Evolutionary conservation across 2,113 vertebrate species (phyloP).

Genomic region (Pseudorasbora parva): DNA sequence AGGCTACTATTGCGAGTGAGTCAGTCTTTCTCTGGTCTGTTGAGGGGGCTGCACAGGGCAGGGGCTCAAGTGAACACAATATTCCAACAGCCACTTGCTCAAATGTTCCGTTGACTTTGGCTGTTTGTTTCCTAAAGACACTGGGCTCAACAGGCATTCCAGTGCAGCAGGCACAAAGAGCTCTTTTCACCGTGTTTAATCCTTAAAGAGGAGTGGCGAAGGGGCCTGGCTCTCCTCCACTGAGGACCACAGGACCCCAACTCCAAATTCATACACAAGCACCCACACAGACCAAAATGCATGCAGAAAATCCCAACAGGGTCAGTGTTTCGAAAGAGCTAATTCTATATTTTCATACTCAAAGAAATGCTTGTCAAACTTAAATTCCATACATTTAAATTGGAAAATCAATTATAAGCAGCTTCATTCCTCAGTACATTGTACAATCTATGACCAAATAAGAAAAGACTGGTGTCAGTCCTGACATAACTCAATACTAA

Average conservation of each 20-base stretch:
- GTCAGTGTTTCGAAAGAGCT: background rate
- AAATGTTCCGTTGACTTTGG: conserved; percentile 73
- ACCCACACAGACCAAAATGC: conserved; percentile 3
- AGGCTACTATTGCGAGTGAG: conserved; percentile 54
- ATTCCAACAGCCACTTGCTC: conserved; percentile 62
- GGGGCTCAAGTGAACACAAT: conserved; percentile 53
- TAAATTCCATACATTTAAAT: too few relatives aligned
- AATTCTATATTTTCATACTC: background rate
- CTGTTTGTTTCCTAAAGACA: conserved; percentile 69
- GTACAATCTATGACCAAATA: too few relatives aligned
- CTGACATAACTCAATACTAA: too few relatives aligned
- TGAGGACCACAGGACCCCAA: conserved; percentile 39
- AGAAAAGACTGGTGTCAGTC: too few relatives aligned
- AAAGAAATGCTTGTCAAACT: background rate
- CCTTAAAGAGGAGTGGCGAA: conserved; percentile 62
- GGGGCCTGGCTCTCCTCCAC: conserved; percentile 53
- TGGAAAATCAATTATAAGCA: too few relatives aligned
- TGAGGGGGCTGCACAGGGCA: conserved; percentile 1
- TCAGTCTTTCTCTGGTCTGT: conserved; percentile 58
- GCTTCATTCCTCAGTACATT: too few relatives aligned
- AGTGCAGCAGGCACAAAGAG: conserved; percentile 66
- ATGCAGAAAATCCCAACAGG: conserved; percentile 4
- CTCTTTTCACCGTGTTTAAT: conserved; percentile 70
- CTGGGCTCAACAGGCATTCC: conserved; percentile 66
- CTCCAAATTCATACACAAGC: conserved; percentile 5